Evolutionary conservation across 1,140 invertebrate genomes (phyloP).

Genomic region (Drosophila parvula): DNA sequence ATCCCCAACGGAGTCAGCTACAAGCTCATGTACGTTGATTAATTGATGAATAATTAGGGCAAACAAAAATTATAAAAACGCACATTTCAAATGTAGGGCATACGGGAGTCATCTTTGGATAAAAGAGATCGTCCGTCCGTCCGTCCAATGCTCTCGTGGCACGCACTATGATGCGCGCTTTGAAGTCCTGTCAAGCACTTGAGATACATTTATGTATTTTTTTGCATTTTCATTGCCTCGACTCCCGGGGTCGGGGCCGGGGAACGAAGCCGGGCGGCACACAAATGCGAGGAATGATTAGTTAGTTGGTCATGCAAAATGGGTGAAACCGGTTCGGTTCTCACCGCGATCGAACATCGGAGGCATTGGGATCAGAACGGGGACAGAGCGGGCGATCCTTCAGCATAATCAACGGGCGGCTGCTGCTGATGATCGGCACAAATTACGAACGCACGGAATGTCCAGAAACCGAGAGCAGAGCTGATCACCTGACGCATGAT

Average conservation of each 20-base stretch:
- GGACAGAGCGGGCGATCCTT: slow-evolving; percentile 57
- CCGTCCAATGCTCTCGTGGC: slow-evolving; percentile 62
- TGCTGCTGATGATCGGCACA: slow-evolving; percentile 57
- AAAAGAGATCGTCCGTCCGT: slow-evolving; percentile 4
- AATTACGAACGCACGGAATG: slow-evolving; percentile 78
- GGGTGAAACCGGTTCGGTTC: slow-evolving; percentile 70
- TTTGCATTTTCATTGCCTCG: slow-evolving; percentile 78
- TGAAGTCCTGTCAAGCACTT: slow-evolving; percentile 82
- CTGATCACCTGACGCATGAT: slow-evolving; percentile 58
- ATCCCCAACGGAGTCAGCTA: too few relatives aligned
- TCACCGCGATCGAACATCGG: slow-evolving; percentile 15
- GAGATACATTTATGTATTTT: slow-evolving; percentile 80
- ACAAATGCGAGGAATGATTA: slow-evolving; percentile 75
- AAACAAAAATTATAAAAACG: too few relatives aligned
- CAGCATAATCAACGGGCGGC: slow-evolving; percentile 70
- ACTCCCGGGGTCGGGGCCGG: slow-evolving; percentile 21
- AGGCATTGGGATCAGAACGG: slow-evolving; percentile 9
- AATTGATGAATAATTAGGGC: not conserved
- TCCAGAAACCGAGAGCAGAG: slow-evolving; percentile 41
- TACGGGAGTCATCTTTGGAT: slow-evolving; percentile 7
- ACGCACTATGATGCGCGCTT: slow-evolving; percentile 80
- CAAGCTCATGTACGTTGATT: too few relatives aligned
- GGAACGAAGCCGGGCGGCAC: slow-evolving; percentile 19
- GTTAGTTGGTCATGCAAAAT: slow-evolving; percentile 78
- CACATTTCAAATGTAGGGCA: slow-evolving; percentile 16